Conservation (phyloP, 2,888 invertebrate genomes). For the Leptarthrus brevirostris region DNA sequence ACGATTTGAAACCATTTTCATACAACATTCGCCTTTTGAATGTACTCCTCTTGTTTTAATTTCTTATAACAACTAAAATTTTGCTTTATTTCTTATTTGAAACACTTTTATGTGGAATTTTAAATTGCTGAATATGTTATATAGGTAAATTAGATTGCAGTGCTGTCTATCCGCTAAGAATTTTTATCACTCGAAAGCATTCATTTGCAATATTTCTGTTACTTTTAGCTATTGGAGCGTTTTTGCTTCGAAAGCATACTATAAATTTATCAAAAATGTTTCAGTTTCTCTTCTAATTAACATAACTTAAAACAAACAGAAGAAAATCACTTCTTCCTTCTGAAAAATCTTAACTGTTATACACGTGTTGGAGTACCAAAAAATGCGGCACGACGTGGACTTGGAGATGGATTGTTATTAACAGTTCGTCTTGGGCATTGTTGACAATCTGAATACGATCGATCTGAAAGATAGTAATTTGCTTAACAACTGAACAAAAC, state of each 20-base stretch:
- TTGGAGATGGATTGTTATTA: conserved; percentile 60
- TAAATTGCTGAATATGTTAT: not conserved
- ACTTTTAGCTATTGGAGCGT: too few species aligned
- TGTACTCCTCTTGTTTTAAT: too few species aligned
- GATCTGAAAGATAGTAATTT: conserved; percentile 67
- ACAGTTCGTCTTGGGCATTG: conserved; percentile 63
- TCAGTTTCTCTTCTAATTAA: not conserved
- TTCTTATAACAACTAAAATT: not conserved
- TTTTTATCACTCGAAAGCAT: too few species aligned
- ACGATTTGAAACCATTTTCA: not conserved
- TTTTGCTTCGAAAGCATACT: not conserved
- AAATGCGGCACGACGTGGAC: conserved; percentile 58
- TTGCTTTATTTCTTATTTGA: not conserved
- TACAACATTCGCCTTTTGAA: too few species aligned
- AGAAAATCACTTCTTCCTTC: not conserved
- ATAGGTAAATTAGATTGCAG: not conserved
- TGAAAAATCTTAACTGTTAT: conserved; percentile 60
- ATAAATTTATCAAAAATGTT: conserved; percentile 25
- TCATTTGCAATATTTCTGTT: not conserved
- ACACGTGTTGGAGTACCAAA: conserved; percentile 66
- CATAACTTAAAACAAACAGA: not conserved
- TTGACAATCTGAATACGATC: conserved; percentile 72
- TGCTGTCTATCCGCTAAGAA: too few species aligned
- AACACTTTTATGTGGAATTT: not conserved
- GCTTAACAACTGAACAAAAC: not conserved